Percentiles rank a stretch among this genome's conserved stretches.
phyloP scores from a whole-genome alignment of 2,113 vertebrate species.

The Corythaeola cristata region DNA sequence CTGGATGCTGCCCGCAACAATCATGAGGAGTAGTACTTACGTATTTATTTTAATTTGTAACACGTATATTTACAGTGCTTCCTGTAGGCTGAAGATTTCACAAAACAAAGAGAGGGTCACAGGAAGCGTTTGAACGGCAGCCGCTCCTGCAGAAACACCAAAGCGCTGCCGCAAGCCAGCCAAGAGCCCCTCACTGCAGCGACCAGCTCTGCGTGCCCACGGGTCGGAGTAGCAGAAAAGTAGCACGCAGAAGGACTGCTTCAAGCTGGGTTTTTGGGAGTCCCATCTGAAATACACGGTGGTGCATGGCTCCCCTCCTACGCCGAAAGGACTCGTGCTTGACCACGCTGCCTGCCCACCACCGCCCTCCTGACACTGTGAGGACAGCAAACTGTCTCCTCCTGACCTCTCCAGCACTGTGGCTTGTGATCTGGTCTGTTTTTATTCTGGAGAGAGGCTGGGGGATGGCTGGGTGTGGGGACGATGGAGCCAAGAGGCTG shows the following conservation, averaged over 20 bases:
- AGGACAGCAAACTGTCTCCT: not conserved
- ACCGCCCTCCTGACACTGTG: rapidly evolving
- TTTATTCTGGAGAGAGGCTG: not conserved
- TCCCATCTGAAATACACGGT: rapidly evolving
- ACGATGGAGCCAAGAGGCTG: not conserved
- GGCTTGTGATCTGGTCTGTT: not conserved
- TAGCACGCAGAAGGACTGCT: rapidly evolving
- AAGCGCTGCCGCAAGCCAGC: not conserved
- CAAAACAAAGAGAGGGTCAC: not conserved
- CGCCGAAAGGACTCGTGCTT: rapidly evolving
- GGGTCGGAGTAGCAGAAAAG: not conserved
- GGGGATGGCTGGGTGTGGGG: not conserved
- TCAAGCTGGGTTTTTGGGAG: not conserved
- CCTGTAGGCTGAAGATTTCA: not conserved
- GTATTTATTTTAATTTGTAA: not conserved
- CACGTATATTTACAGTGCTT: not conserved
- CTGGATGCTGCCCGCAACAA: not conserved
- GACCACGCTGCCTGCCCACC: not conserved
- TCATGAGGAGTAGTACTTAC: rapidly evolving
- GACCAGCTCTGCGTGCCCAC: not conserved
- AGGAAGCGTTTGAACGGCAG: not conserved
- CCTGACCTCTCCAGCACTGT: rapidly evolving
- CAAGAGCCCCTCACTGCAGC: not conserved
- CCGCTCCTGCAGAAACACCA: rapidly evolving
- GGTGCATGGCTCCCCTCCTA: not conserved